A percentile compares a stretch with the other conserved stretches of the same genome.
Conservation (phyloP, 1,140 invertebrate genomes). For the Ganaspis sp. region DNA sequence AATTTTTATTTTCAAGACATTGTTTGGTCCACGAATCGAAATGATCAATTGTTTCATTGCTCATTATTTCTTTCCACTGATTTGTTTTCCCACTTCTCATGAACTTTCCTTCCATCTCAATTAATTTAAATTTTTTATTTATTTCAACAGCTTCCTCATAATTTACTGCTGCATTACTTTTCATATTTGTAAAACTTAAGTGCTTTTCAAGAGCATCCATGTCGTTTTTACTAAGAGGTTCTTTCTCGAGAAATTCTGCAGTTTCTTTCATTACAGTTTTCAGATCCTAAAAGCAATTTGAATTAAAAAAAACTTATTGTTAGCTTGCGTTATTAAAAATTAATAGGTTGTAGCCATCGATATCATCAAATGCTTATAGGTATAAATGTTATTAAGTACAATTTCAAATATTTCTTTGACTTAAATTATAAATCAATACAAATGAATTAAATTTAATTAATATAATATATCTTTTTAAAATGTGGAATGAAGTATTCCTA, state of each 20-base stretch:
- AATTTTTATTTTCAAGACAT: conserved; percentile 43
- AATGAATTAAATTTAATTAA: too few relatives aligned
- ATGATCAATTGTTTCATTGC: conserved; percentile 73
- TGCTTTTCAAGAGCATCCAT: conserved; percentile 77
- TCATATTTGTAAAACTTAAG: conserved; percentile 83
- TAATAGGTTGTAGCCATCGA: too few relatives aligned
- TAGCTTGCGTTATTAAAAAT: too few relatives aligned
- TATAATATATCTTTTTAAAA: conserved; percentile 26
- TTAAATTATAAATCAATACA: too few relatives aligned
- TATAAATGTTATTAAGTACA: too few relatives aligned
- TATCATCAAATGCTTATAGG: too few relatives aligned
- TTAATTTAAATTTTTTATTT: conserved; percentile 72
- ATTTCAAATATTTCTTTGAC: background rate
- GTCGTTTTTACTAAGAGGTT: conserved; percentile 74
- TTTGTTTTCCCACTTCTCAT: conserved; percentile 81
- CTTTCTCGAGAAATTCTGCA: conserved; percentile 78
- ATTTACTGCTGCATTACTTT: conserved; percentile 84
- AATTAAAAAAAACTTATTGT: conserved; percentile 34
- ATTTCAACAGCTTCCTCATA: conserved; percentile 74
- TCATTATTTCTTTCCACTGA: conserved; percentile 81
- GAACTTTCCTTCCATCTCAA: conserved; percentile 75
- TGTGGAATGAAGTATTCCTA: too few relatives aligned
- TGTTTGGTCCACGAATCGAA: conserved; percentile 52
- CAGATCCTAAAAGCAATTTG: conserved; percentile 76
- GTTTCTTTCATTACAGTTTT: conserved; percentile 77